Evolutionary conservation across 1,140 invertebrate species (phyloP).

Genomic region (Drosophila tsacasi): DNA sequence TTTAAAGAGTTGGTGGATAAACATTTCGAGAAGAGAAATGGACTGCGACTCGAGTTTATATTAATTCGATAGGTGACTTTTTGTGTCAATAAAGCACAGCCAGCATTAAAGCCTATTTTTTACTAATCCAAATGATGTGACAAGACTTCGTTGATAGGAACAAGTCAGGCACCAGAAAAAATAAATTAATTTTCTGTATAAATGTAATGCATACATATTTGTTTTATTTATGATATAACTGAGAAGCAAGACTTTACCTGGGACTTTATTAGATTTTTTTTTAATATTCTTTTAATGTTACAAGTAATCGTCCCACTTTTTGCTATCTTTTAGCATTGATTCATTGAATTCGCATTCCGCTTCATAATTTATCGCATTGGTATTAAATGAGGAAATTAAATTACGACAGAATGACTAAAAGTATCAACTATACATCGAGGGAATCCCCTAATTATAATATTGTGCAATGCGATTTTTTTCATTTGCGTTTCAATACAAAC

Average conservation of each 20-base stretch:
- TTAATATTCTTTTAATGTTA: too few relatives aligned
- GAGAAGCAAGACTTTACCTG: neutral
- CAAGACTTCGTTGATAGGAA: neutral
- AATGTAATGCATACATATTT: neutral
- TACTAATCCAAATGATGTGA: conserved; percentile 1
- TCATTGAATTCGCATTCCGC: too few relatives aligned
- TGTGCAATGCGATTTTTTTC: too few relatives aligned
- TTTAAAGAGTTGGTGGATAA: conserved; percentile 6
- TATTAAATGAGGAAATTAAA: too few relatives aligned
- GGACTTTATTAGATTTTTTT: neutral
- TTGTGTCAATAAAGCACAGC: neutral
- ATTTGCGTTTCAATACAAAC: neutral
- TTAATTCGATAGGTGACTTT: neutral
- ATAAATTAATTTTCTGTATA: neutral
- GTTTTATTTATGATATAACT: neutral
- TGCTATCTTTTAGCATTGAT: too few relatives aligned
- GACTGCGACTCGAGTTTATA: conserved; percentile 4
- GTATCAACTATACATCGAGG: too few relatives aligned
- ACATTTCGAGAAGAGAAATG: conserved; percentile 8
- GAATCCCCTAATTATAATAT: too few relatives aligned
- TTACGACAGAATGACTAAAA: too few relatives aligned
- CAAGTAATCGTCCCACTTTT: too few relatives aligned
- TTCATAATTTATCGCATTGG: too few relatives aligned
- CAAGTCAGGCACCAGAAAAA: neutral
- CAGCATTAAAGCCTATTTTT: conserved; percentile 1